phyloP scores from a whole-genome alignment of 2,888 invertebrate species.

The Dolichomitus sp. region DNA sequence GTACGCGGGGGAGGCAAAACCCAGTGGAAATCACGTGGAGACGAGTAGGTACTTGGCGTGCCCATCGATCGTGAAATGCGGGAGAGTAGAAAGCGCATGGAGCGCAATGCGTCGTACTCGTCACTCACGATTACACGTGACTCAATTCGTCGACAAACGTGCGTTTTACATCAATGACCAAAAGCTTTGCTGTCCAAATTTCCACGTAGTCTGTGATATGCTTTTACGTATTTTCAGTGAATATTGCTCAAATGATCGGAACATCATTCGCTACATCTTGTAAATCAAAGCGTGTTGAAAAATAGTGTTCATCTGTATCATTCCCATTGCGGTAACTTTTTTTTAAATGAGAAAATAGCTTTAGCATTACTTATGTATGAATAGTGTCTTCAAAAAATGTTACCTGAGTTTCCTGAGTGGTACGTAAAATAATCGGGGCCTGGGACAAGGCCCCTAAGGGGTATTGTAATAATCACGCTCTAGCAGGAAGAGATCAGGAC shows the following conservation, averaged over 20 bases:
- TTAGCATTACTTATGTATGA: no score
- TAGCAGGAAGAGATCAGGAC: no score
- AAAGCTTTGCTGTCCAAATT: background rate
- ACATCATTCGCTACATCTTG: background rate
- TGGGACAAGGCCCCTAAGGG: no score
- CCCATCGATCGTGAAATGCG: conserved; percentile 54
- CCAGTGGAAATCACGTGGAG: conserved; percentile 57
- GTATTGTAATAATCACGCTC: no score
- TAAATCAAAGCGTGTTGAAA: no score
- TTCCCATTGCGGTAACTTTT: no score
- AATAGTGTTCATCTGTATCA: no score
- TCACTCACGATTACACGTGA: conserved; percentile 61
- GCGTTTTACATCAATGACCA: conserved; percentile 8
- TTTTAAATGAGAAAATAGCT: no score
- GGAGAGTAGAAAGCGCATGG: conserved; percentile 38
- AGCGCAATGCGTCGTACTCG: conserved; percentile 52
- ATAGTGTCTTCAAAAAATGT: no score
- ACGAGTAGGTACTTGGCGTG: conserved; percentile 50
- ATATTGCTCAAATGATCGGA: background rate
- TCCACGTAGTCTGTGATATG: background rate
- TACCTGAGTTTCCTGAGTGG: no score
- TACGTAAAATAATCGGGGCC: no score
- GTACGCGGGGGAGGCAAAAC: conserved; percentile 39
- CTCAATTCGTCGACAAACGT: conserved; percentile 48
- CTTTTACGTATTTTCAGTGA: conserved; percentile 14